Evolutionary conservation across 2,797 vertebrate species (phyloP).

Genomic region (Sylvilagus floridanus): DNA sequence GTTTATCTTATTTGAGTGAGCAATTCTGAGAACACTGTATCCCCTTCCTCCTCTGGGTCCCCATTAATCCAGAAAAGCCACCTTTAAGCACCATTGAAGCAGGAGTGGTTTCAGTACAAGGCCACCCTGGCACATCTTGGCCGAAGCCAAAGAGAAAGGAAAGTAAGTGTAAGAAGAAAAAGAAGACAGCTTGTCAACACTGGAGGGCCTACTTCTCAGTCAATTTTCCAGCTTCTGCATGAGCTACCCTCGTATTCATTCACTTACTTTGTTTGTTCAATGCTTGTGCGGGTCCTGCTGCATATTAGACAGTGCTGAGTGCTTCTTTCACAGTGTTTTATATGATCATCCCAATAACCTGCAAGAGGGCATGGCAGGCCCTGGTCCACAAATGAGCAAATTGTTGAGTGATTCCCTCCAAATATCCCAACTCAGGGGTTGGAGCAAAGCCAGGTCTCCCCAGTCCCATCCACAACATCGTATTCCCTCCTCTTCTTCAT

Average conservation of each 20-base stretch:
- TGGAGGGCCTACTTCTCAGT: not conserved
- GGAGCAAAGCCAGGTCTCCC: not conserved
- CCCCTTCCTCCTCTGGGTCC: not conserved
- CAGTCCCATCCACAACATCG: not conserved
- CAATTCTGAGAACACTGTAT: not conserved
- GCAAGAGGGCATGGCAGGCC: not conserved
- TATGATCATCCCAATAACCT: constrained; percentile 7
- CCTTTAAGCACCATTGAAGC: no score
- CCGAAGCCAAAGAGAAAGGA: not conserved
- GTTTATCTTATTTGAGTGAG: not conserved
- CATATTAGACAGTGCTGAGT: no score
- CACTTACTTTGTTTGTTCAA: not conserved
- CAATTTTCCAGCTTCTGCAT: not conserved
- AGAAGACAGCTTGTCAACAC: not conserved
- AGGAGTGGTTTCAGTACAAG: not conserved
- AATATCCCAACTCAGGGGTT: accelerated
- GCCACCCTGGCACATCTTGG: not conserved
- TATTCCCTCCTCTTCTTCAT: not conserved
- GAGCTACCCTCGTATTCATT: not conserved
- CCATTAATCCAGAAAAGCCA: not conserved
- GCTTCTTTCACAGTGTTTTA: not conserved
- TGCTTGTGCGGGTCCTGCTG: not conserved
- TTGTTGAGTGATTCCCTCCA: not conserved
- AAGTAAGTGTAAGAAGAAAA: not conserved
- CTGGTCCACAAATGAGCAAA: not conserved